Base-by-base conservation (phyloP, 2,113 vertebrate species). In the Falco punctatus region DNA sequence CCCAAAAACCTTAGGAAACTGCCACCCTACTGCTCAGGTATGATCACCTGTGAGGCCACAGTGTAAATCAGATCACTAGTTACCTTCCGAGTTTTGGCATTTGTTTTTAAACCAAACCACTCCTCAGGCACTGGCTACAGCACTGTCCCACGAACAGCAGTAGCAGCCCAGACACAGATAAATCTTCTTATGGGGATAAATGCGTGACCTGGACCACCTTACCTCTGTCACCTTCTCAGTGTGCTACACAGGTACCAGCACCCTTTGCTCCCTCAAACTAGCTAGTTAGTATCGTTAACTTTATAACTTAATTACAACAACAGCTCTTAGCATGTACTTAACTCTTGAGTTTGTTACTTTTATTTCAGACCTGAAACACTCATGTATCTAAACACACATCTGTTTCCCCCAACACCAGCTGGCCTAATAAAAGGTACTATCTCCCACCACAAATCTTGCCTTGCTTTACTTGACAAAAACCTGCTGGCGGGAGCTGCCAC, bases 391-490 rank as follows among this genome's bases (percentile, higher is more conserved):
- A 96, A 91, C 55, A 91, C 2, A 2, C 83, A 87, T 94, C 77
- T 95, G 94, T 81, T 93, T 93, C 55, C 86, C 65, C 90, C 84
- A 93, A 38, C 52, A 96, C 77, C 83, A 95, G 88, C 92, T 95
- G 94, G 69, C 77, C 94, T 86, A 91, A 86, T 84, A 83, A 90
- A 91, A 92, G 77, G 64, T 66, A 17, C 20, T 4, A 49, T 62
- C 82, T 75, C 49, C 28, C 35, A 21, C 46, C 32, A 7, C 27
- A 40, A 54, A 81, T 84, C 86, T 46, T 42, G 81, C 70, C 55
- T 67, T 64, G 44, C 38, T 67, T 62, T 54, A 13, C 64, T 77
- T 24, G 77, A 81, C 42, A 38, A 42, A 38, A 38, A 74, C 35
- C 40, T 42, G 46, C 86, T 65, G 75, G 40, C 55, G 64, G 71